Percentiles rank a stretch among this genome's conserved stretches.
Evolutionary conservation across 2,888 invertebrate genomes (phyloP).

Genomic region (Perdita meconis): DNA sequence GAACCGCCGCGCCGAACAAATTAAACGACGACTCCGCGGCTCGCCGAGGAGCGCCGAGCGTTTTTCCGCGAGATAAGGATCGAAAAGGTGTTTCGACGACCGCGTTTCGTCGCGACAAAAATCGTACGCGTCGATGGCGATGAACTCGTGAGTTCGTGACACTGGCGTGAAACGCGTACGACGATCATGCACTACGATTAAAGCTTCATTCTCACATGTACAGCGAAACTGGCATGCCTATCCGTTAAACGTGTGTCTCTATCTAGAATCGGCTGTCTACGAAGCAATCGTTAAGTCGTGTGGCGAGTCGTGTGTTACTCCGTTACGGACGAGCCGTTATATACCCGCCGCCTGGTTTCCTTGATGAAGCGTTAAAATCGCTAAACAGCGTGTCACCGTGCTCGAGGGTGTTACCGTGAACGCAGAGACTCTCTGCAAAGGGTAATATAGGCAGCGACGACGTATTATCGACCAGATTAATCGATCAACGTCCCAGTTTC

Average conservation of each 20-base stretch:
- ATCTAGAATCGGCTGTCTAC: constrained; percentile 33
- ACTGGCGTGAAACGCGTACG: constrained; percentile 47
- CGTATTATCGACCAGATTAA: constrained; percentile 26
- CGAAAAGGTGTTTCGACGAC: too few relatives aligned
- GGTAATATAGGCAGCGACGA: constrained; percentile 57
- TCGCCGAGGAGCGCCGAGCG: neutral
- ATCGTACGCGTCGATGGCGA: constrained; percentile 26
- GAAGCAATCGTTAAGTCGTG: constrained; percentile 54
- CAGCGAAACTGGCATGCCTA: constrained; percentile 65
- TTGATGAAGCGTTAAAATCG: constrained; percentile 59
- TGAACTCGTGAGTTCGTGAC: constrained; percentile 62
- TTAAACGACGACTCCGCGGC: neutral
- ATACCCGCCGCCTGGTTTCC: constrained; percentile 38
- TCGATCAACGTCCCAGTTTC: constrained; percentile 52
- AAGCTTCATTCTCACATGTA: constrained; percentile 66
- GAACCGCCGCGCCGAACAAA: neutral
- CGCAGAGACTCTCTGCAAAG: constrained; percentile 44
- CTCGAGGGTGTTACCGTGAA: constrained; percentile 58
- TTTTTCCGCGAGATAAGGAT: too few relatives aligned
- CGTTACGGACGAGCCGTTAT: constrained; percentile 26
- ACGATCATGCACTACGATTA: constrained; percentile 67
- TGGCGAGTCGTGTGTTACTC: constrained; percentile 31
- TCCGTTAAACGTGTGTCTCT: constrained; percentile 34
- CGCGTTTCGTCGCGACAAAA: too few relatives aligned
- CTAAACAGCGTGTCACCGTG: constrained; percentile 63